Base-by-base conservation (phyloP, 2,888 invertebrate species). In the Ectropis crepuscularia region DNA sequence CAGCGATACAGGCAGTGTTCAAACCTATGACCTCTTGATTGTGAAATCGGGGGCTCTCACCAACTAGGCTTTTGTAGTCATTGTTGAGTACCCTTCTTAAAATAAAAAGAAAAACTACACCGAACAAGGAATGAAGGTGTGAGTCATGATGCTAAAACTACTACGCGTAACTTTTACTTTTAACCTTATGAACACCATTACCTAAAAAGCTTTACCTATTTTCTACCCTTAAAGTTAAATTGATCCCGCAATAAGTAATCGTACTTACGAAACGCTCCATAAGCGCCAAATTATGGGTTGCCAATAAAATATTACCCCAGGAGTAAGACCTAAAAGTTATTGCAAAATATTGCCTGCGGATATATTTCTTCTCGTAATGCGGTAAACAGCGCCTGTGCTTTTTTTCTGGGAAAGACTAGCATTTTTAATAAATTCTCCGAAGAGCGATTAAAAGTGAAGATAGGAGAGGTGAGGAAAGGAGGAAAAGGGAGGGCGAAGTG, bases 361-460 rank as follows among this genome's bases (percentile, higher is more conserved):
- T 37, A 50, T 61, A 59, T 57, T 46, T 47, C 41, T 45, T 47
- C 55, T 28, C 53, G 46, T 58, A 55, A 47, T 63, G 53, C 57
- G 48, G 66, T 72, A 63, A 53, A 49, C 55, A 54, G 53, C 70
- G 69, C 73, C 68, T 46, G 41, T 63, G 50, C 41, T 47, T 51
- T 60, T 57, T 46, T 43, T 71, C 73, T 73, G 77, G 77, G 78
- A 79, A 83, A 83, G 81, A 79, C 68, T 76, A 79, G 76, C 76
- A 79, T 82, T 85, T 85, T 84, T 83, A 87, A 86, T 86, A 87
- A 86, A 85, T 86, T 84, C 82, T 82, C 79, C 69, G 74, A 78
- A 80, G 79, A 79, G 73, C 85, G 83, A 88, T 89, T 88, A 87
- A 88, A 87, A 87, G 78, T 77, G 76, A 78, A 88, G 84, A 87